Conservation (phyloP, 2,113 vertebrate species). For the Vanacampus margaritifer region DNA sequence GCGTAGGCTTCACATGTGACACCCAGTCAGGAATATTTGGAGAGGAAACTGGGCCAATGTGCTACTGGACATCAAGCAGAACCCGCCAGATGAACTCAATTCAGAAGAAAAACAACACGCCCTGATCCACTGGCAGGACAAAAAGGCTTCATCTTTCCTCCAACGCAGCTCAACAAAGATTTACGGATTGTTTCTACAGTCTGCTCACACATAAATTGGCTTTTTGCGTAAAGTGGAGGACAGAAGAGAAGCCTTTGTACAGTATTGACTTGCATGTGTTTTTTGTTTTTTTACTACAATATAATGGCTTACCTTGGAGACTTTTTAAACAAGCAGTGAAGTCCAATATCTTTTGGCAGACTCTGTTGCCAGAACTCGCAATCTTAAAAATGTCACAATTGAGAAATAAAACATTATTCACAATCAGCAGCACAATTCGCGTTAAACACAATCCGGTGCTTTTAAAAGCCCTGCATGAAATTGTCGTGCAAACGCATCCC, state of each 20-base stretch:
- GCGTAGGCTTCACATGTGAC: slow-evolving; percentile 33
- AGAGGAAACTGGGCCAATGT: slow-evolving; percentile 4
- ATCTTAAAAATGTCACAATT: slow-evolving; percentile 11
- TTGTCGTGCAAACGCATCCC: not conserved
- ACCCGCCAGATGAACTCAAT: slow-evolving; percentile 9
- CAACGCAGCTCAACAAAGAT: slow-evolving; percentile 18
- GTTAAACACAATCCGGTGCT: not conserved
- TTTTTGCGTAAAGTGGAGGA: slow-evolving; percentile 2
- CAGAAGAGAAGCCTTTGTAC: slow-evolving; percentile 5
- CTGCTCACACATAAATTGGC: not conserved
- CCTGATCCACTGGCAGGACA: not conserved
- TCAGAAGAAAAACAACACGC: slow-evolving; percentile 20
- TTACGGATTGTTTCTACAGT: slow-evolving; percentile 5
- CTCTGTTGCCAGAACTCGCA: slow-evolving; percentile 20
- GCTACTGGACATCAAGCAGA: slow-evolving; percentile 21
- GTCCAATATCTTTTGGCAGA: slow-evolving; percentile 19
- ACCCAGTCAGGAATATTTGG: slow-evolving; percentile 16
- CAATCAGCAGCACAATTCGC: not conserved
- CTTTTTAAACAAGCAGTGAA: slow-evolving; percentile 16
- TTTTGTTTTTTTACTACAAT: slow-evolving; percentile 7
- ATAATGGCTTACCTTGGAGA: slow-evolving; percentile 14
- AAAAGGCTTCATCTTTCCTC: not conserved
- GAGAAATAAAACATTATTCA: slow-evolving; percentile 36
- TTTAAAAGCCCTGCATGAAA: not conserved
- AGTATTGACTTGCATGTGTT: slow-evolving; percentile 4